These are phyloP conservation scores for Pelosia muscerda DNA, from an alignment of 2,888 invertebrate genomes.

Conservation along the genomic window DNA sequence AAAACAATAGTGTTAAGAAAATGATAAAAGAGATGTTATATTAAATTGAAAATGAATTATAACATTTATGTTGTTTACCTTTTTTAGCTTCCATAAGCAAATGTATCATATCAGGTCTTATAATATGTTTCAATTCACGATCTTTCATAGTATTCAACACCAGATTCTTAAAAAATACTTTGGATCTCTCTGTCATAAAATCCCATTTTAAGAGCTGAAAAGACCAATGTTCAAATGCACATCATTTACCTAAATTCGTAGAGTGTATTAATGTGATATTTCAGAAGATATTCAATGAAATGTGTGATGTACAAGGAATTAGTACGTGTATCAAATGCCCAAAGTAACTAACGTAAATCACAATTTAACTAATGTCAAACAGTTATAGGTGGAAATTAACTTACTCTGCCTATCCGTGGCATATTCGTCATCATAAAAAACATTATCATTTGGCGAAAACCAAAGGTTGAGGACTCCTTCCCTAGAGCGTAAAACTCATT, in stretches of 20 bases:
- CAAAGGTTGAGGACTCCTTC: slow-evolving; percentile 70
- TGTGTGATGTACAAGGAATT: too few species aligned
- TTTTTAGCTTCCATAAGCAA: slow-evolving; percentile 84
- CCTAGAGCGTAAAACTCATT: slow-evolving; percentile 86
- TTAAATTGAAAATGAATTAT: too few species aligned
- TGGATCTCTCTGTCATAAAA: slow-evolving; percentile 46
- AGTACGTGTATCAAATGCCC: too few species aligned
- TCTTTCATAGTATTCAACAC: slow-evolving; percentile 72
- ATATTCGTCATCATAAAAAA: slow-evolving; percentile 52
- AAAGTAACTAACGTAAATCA: too few species aligned
- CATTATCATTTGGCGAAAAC: slow-evolving; percentile 52
- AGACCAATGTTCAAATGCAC: not conserved
- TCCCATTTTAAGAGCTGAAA: slow-evolving; percentile 51
- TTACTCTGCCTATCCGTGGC: slow-evolving; percentile 55
- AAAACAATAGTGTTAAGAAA: too few species aligned
- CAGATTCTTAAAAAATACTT: slow-evolving; percentile 66
- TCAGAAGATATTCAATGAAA: too few species aligned
- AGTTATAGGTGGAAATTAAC: not conserved
- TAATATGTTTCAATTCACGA: slow-evolving; percentile 65
- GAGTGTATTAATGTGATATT: too few species aligned
- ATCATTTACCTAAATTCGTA: too few species aligned
- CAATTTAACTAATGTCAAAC: not conserved
- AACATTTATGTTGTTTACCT: slow-evolving; percentile 60
- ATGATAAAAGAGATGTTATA: too few species aligned
- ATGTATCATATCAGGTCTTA: slow-evolving; percentile 85